Evolutionary conservation across 2,888 invertebrate species (phyloP).

Genomic region (Nomada fucata): DNA sequence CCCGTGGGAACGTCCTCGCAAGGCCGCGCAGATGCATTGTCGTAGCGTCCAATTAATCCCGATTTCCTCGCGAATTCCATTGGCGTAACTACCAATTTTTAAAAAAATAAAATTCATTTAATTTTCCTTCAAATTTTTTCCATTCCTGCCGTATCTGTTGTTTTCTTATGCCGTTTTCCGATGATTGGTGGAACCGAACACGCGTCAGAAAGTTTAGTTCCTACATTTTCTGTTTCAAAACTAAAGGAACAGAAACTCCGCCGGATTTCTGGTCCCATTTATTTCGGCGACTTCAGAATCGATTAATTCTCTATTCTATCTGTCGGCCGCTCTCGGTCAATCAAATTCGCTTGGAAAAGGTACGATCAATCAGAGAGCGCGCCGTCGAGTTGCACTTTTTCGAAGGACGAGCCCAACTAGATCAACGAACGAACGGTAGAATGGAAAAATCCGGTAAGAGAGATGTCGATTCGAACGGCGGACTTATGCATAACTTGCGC

Average conservation of each 20-base stretch:
- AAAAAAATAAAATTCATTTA: too few species aligned
- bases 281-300: not conserved
- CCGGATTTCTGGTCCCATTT: not conserved
- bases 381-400: not conserved
- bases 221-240: not conserved
- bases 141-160: too few species aligned
- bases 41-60: too few species aligned
- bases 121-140: too few species aligned
- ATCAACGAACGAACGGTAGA: not conserved
- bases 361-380: slow-evolving; percentile 2
- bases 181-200: too few species aligned
- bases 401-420: not conserved
- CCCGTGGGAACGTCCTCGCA: too few species aligned
- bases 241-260: not conserved
- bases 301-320: slow-evolving; percentile 20
- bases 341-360: slow-evolving; percentile 5
- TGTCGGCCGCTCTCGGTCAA: slow-evolving; percentile 6
- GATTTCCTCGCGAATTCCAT: too few species aligned
- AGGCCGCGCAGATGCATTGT: too few species aligned
- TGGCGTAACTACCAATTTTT: too few species aligned
- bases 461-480: slow-evolving; percentile 5
- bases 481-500: slow-evolving; percentile 19
- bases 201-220: not conserved
- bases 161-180: too few species aligned
- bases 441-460: not conserved